Conservation (phyloP, 1,140 invertebrate species). For the Periplaneta americana region DNA sequence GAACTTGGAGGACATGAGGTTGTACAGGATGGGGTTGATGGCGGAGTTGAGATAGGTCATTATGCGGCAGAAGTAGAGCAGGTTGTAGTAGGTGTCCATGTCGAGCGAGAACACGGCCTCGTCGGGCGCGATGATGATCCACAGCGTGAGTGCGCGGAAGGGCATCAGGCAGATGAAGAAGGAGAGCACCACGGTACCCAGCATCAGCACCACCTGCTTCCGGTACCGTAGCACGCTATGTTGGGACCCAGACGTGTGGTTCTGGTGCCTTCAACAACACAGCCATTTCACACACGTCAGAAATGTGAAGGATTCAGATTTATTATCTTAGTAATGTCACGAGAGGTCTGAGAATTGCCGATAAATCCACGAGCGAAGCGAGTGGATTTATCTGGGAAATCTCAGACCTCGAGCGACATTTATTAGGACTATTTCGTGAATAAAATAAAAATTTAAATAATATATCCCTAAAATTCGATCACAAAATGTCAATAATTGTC, state of each 20-base stretch:
- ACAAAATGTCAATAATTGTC: too few species aligned
- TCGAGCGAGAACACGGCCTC: conserved; percentile 53
- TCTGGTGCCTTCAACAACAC: conserved; percentile 30
- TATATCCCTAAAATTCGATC: too few species aligned
- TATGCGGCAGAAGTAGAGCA: conserved; percentile 77
- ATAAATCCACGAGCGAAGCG: too few species aligned
- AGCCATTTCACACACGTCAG: not conserved
- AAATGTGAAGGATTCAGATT: not conserved
- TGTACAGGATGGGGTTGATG: conserved; percentile 77
- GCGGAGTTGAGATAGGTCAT: conserved; percentile 83
- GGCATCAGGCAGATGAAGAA: conserved; percentile 86
- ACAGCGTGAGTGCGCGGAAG: conserved; percentile 76
- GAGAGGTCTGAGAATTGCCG: too few species aligned
- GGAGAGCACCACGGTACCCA: conserved; percentile 74
- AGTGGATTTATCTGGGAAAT: too few species aligned
- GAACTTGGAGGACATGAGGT: conserved; percentile 82
- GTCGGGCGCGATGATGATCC: conserved; percentile 60
- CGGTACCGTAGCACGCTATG: conserved; percentile 39
- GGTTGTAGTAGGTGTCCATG: conserved; percentile 66
- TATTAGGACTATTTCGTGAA: too few species aligned
- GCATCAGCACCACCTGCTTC: conserved; percentile 71
- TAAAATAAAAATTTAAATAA: too few species aligned
- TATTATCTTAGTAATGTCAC: too few species aligned
- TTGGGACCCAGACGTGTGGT: conserved; percentile 25
- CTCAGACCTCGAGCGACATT: too few species aligned